These are phyloP conservation scores for Pseudobourletiella spinata DNA, from an alignment of 1,140 invertebrate genomes.

Conservation along the genomic window DNA sequence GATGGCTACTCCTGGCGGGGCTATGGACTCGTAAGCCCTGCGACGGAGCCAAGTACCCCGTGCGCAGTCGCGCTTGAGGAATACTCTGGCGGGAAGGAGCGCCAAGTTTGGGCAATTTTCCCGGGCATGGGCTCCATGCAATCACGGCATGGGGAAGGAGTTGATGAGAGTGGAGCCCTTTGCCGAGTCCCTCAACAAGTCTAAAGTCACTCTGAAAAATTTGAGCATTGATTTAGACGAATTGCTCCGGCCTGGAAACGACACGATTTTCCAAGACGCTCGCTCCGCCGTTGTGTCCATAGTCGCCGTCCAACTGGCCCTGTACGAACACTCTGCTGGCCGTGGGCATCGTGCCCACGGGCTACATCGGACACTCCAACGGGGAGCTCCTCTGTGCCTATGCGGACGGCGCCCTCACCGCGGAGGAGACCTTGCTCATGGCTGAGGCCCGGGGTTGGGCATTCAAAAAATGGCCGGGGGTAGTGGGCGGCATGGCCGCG, in stretches of 20 bases:
- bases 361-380: slow-evolving; percentile 91
- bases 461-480: slow-evolving; percentile 46
- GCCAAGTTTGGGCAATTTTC: slow-evolving; percentile 94
- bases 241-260: slow-evolving; percentile 65
- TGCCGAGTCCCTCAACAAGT: slow-evolving; percentile 61
- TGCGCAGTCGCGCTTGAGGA: slow-evolving; percentile 44
- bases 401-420: slow-evolving; percentile 86
- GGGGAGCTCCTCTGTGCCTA: slow-evolving; percentile 93
- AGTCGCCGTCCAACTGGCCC: slow-evolving; percentile 86
- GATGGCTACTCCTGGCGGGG: background rate
- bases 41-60: too few relatives aligned
- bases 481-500: slow-evolving; percentile 50
- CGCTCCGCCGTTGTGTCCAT: slow-evolving; percentile 84
- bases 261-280: slow-evolving; percentile 67
- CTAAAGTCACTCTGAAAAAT: slow-evolving; percentile 61
- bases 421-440: slow-evolving; percentile 81
- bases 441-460: slow-evolving; percentile 61
- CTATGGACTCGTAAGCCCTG: background rate
- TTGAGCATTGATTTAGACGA: slow-evolving; percentile 71
- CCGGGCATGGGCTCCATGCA: slow-evolving; percentile 93
- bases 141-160: slow-evolving; percentile 83
- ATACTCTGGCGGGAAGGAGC: too few relatives aligned
- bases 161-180: slow-evolving; percentile 73
- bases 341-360: slow-evolving; percentile 74
- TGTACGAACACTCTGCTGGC: slow-evolving; percentile 74